phyloP scores from a whole-genome alignment of 2,797 vertebrate genomes.

The Carduelis carduelis region DNA sequence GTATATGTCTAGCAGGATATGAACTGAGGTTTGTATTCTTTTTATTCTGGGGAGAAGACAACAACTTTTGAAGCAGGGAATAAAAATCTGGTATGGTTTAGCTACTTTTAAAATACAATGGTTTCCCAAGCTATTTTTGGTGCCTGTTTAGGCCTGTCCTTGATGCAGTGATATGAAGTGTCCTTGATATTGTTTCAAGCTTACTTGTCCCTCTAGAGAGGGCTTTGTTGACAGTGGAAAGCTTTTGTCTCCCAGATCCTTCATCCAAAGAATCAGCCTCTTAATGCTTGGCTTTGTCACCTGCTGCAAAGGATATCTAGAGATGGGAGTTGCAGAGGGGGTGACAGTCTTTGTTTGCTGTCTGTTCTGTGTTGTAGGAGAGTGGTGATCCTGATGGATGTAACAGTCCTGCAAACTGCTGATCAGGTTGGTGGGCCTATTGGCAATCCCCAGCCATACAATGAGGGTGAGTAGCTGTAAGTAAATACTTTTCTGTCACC shows the following conservation, averaged over 20 bases:
- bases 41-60: not conserved
- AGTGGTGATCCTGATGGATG: constrained; percentile 92
- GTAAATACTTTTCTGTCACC: not conserved
- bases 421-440: constrained; percentile 81
- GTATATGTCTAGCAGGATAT: not conserved
- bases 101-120: not conserved
- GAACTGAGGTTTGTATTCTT: not conserved
- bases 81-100: not conserved
- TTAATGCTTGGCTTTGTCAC: not conserved
- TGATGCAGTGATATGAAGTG: not conserved
- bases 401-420: constrained; percentile 85
- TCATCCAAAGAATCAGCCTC: not conserved
- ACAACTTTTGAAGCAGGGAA: not conserved
- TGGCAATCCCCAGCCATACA: constrained; percentile 88
- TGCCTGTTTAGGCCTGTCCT: not conserved
- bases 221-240: not conserved
- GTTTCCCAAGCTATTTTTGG: not conserved
- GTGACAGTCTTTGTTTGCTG: not conserved
- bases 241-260: not conserved
- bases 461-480: constrained; percentile 81
- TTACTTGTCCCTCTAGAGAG: not conserved
- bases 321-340: not conserved
- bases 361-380: constrained; percentile 76
- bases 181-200: not conserved
- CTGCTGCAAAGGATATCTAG: not conserved